Evolutionary conservation across 2,888 invertebrate genomes (phyloP), one percentile per base, ranked within the genome.

Genomic region (Cactoblastis cactorum): DNA sequence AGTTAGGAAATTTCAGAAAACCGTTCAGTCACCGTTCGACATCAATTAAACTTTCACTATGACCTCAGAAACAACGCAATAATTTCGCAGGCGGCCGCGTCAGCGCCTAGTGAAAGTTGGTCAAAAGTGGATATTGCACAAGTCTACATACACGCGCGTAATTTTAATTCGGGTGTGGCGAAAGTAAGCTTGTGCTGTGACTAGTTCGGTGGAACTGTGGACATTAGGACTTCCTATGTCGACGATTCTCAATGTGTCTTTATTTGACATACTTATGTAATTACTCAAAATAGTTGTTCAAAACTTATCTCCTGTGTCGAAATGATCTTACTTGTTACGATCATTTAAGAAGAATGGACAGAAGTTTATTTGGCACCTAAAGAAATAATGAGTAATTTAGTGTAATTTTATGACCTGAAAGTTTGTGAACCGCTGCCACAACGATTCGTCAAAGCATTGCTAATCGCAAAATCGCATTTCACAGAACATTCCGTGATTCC

Each of bases 111-210:
- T 85, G 89, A 89, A 89, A 89, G 89, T 86, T 80, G 79, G 78
- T 86, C 78, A 88, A 89, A 88, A 77, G 81, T 80, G 74, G 74
- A 74, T 83, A 82, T 88, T 88, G 87, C 89, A 87, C 89, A 88
- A 86, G 83, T 74, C 73, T 71, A 76, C 75, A 69, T 67, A 60
- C 57, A 59, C 53, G 66, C 79, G 79, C 82, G 84, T 82, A 80
- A 87, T 85, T 81, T 74, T 81, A 85, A 83, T 86, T 87, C 77
- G 80, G 83, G 74, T 77, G 78, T 76, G 76, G 85, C 80, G 88
- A 89, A 88, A 87, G 88, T 83, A 71, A 71, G 64, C 68, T 76
- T 52, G 45, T 49, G 37, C 37, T 9, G 17, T 37, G 49, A 54
- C 54, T 52, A 49, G 47, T 28, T 49, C 50, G 35, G 19, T 35